phyloP scores from a whole-genome alignment of 2,113 vertebrate species.

The Nerophis lumbriciformis region DNA sequence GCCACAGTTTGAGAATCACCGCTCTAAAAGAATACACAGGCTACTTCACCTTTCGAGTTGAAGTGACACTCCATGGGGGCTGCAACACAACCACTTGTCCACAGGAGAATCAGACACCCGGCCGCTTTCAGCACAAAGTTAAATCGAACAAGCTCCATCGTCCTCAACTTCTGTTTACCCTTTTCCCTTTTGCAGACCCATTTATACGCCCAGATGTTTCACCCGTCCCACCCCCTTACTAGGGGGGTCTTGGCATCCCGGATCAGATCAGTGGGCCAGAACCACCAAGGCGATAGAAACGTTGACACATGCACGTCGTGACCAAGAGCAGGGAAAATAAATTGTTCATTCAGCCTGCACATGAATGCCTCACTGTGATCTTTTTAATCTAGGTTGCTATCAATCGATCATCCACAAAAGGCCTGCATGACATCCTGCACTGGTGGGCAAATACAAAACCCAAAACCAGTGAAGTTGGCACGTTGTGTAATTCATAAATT shows the following conservation, averaged over 20 bases:
- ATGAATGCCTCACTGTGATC: conserved; percentile 2
- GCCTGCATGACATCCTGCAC: no score
- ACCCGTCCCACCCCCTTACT: conserved; percentile 13
- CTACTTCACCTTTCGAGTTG: conserved; percentile 80
- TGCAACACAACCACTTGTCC: conserved; percentile 61
- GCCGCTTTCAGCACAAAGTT: conserved; percentile 42
- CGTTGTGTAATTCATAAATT: no score
- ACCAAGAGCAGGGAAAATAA: conserved; percentile 66
- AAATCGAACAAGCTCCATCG: conserved; percentile 73
- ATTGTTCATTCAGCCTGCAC: neutral
- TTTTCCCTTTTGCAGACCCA: conserved; percentile 35
- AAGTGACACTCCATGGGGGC: conserved; percentile 85
- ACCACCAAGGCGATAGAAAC: conserved; percentile 69
- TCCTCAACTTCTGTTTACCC: conserved; percentile 41
- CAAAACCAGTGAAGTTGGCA: no score
- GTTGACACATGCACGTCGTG: conserved; percentile 71
- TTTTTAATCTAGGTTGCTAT: conserved; percentile 6
- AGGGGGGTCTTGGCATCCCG: conserved; percentile 62
- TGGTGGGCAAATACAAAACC: neutral
- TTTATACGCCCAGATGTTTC: conserved; percentile 63
- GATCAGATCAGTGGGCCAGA: conserved; percentile 8
- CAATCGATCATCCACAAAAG: neutral
- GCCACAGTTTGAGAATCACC: no score
- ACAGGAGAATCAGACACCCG: conserved; percentile 54
- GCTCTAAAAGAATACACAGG: no score